A percentile compares a stretch with the other conserved stretches of the same genome.
These are phyloP conservation scores for Aplysina aerophoba DNA, from an alignment of 37 sponge, comb jelly and placozoan genomes.

Conservation along the genomic window DNA sequence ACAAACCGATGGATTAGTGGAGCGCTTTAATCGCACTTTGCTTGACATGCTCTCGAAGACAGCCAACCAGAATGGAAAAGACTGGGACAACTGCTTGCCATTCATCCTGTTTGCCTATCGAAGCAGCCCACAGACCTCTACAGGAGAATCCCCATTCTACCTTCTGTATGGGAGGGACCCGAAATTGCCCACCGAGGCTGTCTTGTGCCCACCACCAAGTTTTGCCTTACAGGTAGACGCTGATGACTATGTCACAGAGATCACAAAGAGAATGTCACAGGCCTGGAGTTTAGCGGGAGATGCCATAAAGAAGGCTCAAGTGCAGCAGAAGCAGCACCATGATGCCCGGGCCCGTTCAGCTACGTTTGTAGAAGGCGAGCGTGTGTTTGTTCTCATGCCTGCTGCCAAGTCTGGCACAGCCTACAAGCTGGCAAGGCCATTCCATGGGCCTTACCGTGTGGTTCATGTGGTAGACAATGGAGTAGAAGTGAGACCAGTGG, in stretches of 20 bases:
- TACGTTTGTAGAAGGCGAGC: too few species aligned
- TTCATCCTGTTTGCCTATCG: slow-evolving; percentile 53
- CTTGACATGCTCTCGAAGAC: slow-evolving; percentile 48
- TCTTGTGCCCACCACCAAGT: background rate
- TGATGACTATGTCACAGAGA: slow-evolving; percentile 32
- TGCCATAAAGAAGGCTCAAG: too few species aligned
- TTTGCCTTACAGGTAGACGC: background rate
- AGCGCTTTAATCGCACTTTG: slow-evolving; percentile 45
- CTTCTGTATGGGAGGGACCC: slow-evolving; percentile 50
- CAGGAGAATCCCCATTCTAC: slow-evolving; percentile 49
- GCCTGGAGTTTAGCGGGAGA: too few species aligned
- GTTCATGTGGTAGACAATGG: too few species aligned
- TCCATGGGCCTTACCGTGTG: slow-evolving; percentile 33
- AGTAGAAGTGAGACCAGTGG: too few species aligned
- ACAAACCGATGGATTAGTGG: slow-evolving; percentile 62
- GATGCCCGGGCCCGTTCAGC: too few species aligned
- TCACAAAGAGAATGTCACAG: too few species aligned
- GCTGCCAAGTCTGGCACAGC: background rate
- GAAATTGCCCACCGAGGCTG: slow-evolving; percentile 14
- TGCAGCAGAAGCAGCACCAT: too few species aligned
- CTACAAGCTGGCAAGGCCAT: slow-evolving; percentile 24
- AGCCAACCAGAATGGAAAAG: background rate
- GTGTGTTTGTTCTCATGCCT: slow-evolving; percentile 42
- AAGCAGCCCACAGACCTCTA: slow-evolving; percentile 5
- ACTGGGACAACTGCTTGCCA: slow-evolving; percentile 52